Conservation (phyloP, 2,113 vertebrate genomes). For the Onychorhynchus coronatus region DNA sequence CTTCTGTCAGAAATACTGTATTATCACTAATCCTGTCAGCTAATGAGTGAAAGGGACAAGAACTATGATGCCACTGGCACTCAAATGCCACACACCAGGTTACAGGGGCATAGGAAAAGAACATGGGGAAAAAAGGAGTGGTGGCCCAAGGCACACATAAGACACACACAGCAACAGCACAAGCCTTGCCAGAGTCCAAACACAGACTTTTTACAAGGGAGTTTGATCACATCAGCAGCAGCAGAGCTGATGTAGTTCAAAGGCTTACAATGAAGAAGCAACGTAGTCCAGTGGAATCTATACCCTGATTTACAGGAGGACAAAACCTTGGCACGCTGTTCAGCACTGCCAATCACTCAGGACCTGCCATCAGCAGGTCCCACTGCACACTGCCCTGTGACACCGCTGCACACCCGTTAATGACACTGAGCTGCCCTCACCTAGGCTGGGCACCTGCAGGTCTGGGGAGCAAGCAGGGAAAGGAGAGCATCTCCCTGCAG, state of each 20-base stretch:
- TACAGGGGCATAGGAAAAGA: not conserved
- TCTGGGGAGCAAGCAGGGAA: not conserved
- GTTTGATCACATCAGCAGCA: not conserved
- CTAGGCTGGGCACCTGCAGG: accelerated
- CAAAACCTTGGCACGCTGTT: not conserved
- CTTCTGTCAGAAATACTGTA: not conserved
- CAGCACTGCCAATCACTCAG: not conserved
- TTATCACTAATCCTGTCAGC: not conserved
- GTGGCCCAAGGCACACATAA: not conserved
- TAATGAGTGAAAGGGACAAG: not conserved
- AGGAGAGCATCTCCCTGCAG: not conserved
- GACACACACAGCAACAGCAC: not conserved
- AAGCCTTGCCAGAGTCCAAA: not conserved
- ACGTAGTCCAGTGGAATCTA: accelerated
- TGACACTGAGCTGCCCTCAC: accelerated
- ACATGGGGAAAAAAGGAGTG: not conserved
- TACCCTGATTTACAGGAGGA: not conserved
- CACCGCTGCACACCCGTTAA: not conserved
- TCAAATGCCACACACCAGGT: not conserved
- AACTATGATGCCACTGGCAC: not conserved
- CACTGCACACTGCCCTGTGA: accelerated
- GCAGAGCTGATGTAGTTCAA: not conserved
- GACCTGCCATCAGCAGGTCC: not conserved
- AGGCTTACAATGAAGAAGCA: not conserved
- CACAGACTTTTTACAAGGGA: not conserved